Conservation (phyloP, 2,888 invertebrate species). For the Lacanobia oleracea region DNA sequence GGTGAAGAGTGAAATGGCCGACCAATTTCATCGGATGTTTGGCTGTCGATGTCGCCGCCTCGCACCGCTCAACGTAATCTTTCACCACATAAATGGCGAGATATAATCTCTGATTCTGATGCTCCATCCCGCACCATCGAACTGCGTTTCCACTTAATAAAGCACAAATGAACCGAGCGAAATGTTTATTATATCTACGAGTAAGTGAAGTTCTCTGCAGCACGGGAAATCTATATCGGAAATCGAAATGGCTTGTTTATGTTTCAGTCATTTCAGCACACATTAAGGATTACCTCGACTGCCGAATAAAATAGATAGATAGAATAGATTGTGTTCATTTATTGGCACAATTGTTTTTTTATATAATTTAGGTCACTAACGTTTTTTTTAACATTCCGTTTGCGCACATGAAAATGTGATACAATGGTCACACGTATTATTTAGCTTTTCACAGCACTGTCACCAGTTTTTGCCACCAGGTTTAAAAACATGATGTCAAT, state of each 20-base stretch:
- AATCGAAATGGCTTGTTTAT: constrained; percentile 70
- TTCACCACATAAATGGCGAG: constrained; percentile 65
- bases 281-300: constrained; percentile 33
- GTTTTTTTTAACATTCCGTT: background rate
- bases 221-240: constrained; percentile 72
- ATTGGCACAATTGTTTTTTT: background rate
- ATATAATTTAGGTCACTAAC: background rate
- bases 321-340: constrained; percentile 12
- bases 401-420: background rate
- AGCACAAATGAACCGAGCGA: constrained; percentile 82
- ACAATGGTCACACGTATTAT: no score
- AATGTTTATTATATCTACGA: constrained; percentile 80
- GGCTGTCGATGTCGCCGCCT: constrained; percentile 21
- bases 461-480: background rate
- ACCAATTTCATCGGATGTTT: constrained; percentile 56
- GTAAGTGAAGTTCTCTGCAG: constrained; percentile 62
- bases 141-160: constrained; percentile 83
- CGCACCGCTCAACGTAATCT: constrained; percentile 62
- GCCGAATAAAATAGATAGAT: constrained; percentile 10
- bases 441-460: no score
- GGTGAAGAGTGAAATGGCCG: constrained; percentile 61
- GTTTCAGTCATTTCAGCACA: constrained; percentile 59
- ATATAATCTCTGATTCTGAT: constrained; percentile 67
- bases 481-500: constrained; percentile 6
- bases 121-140: constrained; percentile 62